These are phyloP conservation scores for Protobothrops flavoviridis DNA, from an alignment of 2,113 vertebrate genomes.

Conservation along the genomic window DNA sequence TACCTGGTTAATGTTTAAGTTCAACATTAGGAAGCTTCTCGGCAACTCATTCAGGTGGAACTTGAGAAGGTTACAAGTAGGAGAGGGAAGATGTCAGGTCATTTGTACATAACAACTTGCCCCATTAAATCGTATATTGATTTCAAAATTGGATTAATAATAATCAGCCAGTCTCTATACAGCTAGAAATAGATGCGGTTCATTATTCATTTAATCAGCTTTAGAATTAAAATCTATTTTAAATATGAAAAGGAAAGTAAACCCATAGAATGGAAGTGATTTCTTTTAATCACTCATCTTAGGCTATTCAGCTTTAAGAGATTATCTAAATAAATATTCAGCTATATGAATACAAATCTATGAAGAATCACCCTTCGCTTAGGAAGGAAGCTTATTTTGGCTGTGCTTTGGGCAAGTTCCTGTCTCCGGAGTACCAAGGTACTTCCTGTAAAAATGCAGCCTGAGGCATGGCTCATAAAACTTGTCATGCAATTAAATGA, in stretches of 20 bases:
- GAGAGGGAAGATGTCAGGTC: background rate
- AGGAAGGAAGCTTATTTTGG: conserved; percentile 62
- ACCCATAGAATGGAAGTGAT: conserved; percentile 23
- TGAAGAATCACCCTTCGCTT: conserved; percentile 56
- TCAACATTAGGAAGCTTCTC: background rate
- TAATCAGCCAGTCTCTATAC: background rate
- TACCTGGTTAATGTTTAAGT: background rate
- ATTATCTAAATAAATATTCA: background rate
- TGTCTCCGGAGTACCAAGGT: conserved; percentile 70
- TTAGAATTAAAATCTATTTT: background rate
- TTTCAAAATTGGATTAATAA: background rate
- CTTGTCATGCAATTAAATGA: conserved; percentile 81
- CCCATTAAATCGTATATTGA: background rate
- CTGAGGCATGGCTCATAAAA: conserved; percentile 78
- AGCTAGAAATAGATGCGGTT: background rate
- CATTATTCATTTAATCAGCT: conserved; percentile 4
- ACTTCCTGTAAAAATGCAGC: conserved; percentile 74
- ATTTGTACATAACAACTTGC: background rate
- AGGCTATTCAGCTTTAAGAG: conserved; percentile 18
- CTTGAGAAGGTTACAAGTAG: background rate
- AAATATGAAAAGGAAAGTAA: background rate
- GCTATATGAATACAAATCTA: conserved; percentile 44
- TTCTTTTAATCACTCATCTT: conserved; percentile 3
- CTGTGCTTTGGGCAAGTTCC: conserved; percentile 65
- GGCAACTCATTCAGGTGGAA: background rate